These are phyloP conservation scores for Xenus cinereus DNA, from an alignment of 2,113 vertebrate genomes.

Conservation along the genomic window DNA sequence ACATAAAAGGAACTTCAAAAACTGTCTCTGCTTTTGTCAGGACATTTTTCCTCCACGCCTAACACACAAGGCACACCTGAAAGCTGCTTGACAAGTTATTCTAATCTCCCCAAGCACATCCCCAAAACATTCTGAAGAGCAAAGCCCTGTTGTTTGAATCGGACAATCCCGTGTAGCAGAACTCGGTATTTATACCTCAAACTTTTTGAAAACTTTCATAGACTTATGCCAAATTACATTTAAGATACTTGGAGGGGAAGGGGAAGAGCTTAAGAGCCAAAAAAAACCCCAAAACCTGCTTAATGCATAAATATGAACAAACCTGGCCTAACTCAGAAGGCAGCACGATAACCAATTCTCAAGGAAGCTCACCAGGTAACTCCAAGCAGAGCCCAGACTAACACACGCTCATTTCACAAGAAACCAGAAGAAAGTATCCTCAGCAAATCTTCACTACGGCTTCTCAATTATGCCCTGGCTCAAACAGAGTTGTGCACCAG, in stretches of 20 bases:
- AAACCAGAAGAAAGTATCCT: not conserved
- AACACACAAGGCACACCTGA: conserved; percentile 18
- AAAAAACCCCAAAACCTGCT: too few relatives aligned
- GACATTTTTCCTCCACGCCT: conserved; percentile 44
- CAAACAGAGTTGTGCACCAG: not conserved
- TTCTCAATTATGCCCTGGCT: not conserved
- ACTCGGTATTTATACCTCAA: not conserved
- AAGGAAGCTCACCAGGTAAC: not conserved
- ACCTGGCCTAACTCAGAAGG: not conserved
- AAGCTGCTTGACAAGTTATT: conserved; percentile 56
- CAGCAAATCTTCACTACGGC: not conserved
- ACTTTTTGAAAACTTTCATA: not conserved
- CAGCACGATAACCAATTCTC: not conserved
- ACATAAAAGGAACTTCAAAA: conserved; percentile 60
- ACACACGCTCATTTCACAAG: not conserved
- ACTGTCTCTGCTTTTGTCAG: conserved; percentile 38
- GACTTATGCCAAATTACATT: not conserved
- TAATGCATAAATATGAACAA: not conserved
- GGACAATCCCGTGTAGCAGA: not conserved
- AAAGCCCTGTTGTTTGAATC: not conserved
- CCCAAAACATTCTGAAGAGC: not conserved
- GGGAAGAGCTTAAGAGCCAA: not conserved
- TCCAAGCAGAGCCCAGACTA: not conserved
- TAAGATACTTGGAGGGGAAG: not conserved
- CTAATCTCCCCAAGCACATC: conserved; percentile 39